Evolutionary conservation across 2,888 invertebrate genomes (phyloP).

Genomic region (Tetropium fuscum): DNA sequence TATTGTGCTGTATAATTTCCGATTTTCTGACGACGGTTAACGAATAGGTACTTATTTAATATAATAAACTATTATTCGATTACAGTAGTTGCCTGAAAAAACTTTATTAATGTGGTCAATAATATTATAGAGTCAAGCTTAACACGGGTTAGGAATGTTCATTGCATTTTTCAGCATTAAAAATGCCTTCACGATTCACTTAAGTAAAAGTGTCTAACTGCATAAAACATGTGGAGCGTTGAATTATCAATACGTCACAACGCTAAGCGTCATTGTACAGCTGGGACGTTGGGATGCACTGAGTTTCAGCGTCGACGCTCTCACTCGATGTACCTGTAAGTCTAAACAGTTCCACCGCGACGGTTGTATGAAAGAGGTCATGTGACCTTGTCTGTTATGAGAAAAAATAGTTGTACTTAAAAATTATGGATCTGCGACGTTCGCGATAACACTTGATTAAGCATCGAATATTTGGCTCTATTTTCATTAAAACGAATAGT

Average conservation of each 20-base stretch:
- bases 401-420: constrained; percentile 11
- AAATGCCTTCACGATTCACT: no score
- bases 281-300: constrained; percentile 40
- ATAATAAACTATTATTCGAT: no score
- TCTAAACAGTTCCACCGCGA: constrained; percentile 48
- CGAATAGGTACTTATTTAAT: no score
- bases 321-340: constrained; percentile 44
- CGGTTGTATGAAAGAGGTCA: constrained; percentile 44
- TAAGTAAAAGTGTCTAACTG: no score
- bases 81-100: no score
- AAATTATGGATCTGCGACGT: neutral
- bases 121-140: no score
- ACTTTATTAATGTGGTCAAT: no score
- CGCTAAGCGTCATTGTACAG: constrained; percentile 24
- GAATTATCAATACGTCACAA: constrained; percentile 30
- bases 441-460: neutral
- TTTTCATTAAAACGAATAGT: neutral
- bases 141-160: no score
- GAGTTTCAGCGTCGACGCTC: constrained; percentile 47
- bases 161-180: no score
- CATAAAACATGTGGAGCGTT: no score
- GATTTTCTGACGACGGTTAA: no score
- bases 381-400: constrained; percentile 33
- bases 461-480: neutral
- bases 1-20: no score